Evolutionary conservation across 2,797 vertebrate species (phyloP), one percentile per base, ranked within the genome.

Genomic region (Clarias laeviceps): DNA sequence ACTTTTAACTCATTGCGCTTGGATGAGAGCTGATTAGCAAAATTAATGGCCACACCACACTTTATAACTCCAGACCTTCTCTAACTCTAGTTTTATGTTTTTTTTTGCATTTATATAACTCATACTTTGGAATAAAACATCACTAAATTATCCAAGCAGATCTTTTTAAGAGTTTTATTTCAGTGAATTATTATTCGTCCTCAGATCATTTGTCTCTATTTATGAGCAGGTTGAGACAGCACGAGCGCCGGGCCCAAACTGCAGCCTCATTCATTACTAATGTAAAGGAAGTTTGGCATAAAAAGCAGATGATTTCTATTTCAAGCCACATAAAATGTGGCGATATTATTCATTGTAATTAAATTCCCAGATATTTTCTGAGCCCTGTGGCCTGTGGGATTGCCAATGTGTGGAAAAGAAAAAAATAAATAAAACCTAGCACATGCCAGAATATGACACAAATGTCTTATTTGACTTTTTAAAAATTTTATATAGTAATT

Each of bases 291-390:
- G 69, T 72, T 73, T 73, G 40, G 70, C 40, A 73, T 50, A 50
- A 73, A 70, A 22, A 40, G 37, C 69, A 70, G 69, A 22, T 24
- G 69, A 70, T 70, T 70, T 70, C 37, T 24, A 40, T 70, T 70
- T 70, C 69, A 45, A 37, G 69, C 69, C 34, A 24, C 69, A 22
- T 45, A 40, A 40, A 45, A 22, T 40, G 69, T 40, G 7, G 6
- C 37, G 40, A 40, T 70, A 24, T 70, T 40, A 70, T 20, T 40
- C 20, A 50, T 6, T 73, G 70, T n/a, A 15, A 73, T 45, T 73
- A n/a, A n/a, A 50, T 74, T 74, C 18, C 15, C 45, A 29, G 27
- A 74, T 1, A 54, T 29, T 18, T 56, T 74, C 72, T 29, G 15
- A 74, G 6, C n/a, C 45, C 50, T 29, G 54, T 32, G 54, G 17